Base-by-base conservation (phyloP, 2,888 invertebrate species). In the Drosophila mettleri region DNA sequence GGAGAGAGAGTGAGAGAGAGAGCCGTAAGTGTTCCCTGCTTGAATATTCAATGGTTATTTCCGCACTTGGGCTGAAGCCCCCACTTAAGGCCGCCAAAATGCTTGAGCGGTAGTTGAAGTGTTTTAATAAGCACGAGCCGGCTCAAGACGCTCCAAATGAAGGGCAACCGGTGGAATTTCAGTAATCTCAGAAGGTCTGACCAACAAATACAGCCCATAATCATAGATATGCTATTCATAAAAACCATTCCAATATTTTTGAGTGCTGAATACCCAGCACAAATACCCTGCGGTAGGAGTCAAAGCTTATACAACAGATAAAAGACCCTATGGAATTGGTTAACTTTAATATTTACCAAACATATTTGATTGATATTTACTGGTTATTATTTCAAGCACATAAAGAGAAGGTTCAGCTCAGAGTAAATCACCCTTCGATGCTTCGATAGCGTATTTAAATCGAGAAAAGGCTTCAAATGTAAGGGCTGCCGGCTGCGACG, bases 21-120 rank as follows among this genome's bases (percentile, higher is more conserved):
- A 34, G 9, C n/a, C 55, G 49, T 68, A 69, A 76, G 73, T 74
- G 78, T 72, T 72, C 45, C 59, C 73, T 70, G 69, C 85, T 86
- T 86, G 85, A 86, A 86, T 86, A 86, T 86, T 86, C 85, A 86
- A 85, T 88, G 87, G 81, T 49, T 57, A 68, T 74, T 80, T 88
- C 88, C 83, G 88, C 71, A 69, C 68, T 72, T 77, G 39, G 64
- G 51, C 73, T 71, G 43, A 65, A 87, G 86, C 53, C 45, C 45
- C 54, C 69, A 75, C 75, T 82, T 69, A 24, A 62, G 78, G 74
- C 71, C 72, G 72, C 49, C 72, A 69, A 85, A 78, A 57, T 54
- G 60, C 78, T 68, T 59, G 31, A 48, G 38, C 49, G 29, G 24
- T 31, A 54, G 60, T 45, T 58, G 46, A 46, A 68, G 66, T 39